Conservation (phyloP, 1,140 invertebrate genomes). For the Asbolus verrucosus region DNA sequence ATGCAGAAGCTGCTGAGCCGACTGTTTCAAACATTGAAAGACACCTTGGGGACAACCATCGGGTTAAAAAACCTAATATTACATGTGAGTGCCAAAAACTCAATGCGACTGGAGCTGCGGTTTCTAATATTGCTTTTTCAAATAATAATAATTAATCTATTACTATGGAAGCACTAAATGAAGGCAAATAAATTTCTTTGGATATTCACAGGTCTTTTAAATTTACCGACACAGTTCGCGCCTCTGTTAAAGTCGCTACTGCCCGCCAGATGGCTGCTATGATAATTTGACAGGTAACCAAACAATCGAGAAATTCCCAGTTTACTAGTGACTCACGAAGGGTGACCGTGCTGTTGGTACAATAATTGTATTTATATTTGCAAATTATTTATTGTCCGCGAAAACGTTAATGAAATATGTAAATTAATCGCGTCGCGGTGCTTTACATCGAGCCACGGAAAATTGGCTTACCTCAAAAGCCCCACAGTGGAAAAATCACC, state of each 20-base stretch:
- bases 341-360: constrained; percentile 8
- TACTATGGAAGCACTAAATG: too few relatives aligned
- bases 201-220: neutral
- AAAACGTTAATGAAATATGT: constrained; percentile 21
- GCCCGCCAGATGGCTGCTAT: constrained; percentile 3
- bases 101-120: constrained; percentile 48
- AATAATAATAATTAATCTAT: too few relatives aligned
- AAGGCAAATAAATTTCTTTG: too few relatives aligned
- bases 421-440: constrained; percentile 17
- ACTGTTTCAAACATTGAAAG: too few relatives aligned
- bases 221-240: constrained; percentile 8
- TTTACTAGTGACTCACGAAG: constrained; percentile 18
- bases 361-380: constrained; percentile 8
- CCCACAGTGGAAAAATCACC: constrained; percentile 19
- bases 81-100: constrained; percentile 50
- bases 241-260: neutral
- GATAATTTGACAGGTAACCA: constrained; percentile 35
- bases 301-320: constrained; percentile 27
- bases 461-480: neutral
- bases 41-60: neutral
- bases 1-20: too few relatives aligned
- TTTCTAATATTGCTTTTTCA: constrained; percentile 36
- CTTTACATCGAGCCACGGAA: constrained; percentile 7
- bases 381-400: constrained; percentile 1
- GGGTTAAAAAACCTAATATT: constrained; percentile 12